A percentile compares a stretch with the other conserved stretches of the same genome.
Evolutionary conservation across 2,888 invertebrate species (phyloP).

Genomic region (Mystacides longicornis): DNA sequence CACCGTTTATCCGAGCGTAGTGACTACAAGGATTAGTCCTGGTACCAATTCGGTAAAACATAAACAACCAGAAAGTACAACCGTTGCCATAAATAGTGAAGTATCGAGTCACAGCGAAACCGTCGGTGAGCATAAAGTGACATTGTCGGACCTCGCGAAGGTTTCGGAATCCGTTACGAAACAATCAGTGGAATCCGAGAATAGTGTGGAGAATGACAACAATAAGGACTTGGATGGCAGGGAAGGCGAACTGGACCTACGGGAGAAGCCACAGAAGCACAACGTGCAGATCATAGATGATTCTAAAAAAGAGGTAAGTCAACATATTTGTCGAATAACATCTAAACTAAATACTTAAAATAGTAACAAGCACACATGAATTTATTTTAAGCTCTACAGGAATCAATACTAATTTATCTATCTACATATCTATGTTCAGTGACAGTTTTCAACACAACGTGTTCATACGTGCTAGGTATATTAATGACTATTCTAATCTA

Average conservation of each 20-base stretch:
- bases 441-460: too few species aligned
- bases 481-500: too few species aligned
- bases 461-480: too few species aligned
- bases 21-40: constrained; percentile 44
- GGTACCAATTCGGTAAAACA: constrained; percentile 45
- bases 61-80: constrained; percentile 34
- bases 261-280: constrained; percentile 42
- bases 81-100: constrained; percentile 9
- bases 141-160: constrained; percentile 37
- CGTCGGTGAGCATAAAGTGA: constrained; percentile 33
- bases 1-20: constrained; percentile 43
- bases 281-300: constrained; percentile 49
- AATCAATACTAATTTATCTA: too few species aligned
- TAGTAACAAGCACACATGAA: too few species aligned
- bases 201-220: constrained; percentile 28
- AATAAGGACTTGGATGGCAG: constrained; percentile 44
- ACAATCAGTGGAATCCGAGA: constrained; percentile 30
- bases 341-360: too few species aligned
- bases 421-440: too few species aligned
- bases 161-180: constrained; percentile 35
- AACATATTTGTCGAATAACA: too few species aligned
- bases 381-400: too few species aligned
- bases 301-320: constrained; percentile 50
- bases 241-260: constrained; percentile 44
- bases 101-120: constrained; percentile 30